Base-by-base conservation (phyloP, 2,113 vertebrate genomes). In the Myrmecophaga tridactyla region DNA sequence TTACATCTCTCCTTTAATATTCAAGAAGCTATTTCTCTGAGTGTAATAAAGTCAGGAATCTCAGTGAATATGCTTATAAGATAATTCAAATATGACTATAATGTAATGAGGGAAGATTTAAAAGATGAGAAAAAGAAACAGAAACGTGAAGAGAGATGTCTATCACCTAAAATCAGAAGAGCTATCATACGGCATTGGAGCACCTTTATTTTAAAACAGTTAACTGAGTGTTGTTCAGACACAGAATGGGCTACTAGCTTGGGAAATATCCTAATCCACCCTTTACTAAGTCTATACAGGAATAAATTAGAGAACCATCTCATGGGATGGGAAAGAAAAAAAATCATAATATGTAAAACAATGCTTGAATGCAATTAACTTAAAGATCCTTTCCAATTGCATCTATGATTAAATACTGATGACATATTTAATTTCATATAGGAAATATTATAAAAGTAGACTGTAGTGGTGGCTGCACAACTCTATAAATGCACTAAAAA, bases 81-180 rank as follows among this genome's bases (percentile, higher is more conserved):
- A 90, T 27, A 63, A 60, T 8, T 18, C 15, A 80, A 88, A 36
- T 36, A 2, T n/a, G 6, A 92, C 81, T 76, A 11, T 17, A 73
- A 62, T 25, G 86, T 34, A 48, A 31, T 18, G 5, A 90, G 72
- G 15, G 29, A 60, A 65, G 46, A 88, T 43, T 34, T 87, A 69
- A 91, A 96, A 83, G 17, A 83, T 18, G 34, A 58, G n/a, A 51
- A 84, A 81, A 63, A 73, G 89, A 86, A 95, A 82, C 10, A 34
- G 14, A 20, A 48, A 72, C 27, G 56, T 62, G n/a, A 72, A 90
- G 62, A 86, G 51, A 77, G 39, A 82, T 43, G 31, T 77, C 56
- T 53, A 25, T 51, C 17, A 75, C 92, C 46, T 85, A 46, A 67
- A 89, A 36, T 60, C 48, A 89, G 75, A 82, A 83, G 69, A 60